phyloP scores from a whole-genome alignment of 1,140 invertebrate species.

The Drosophila melanogaster region DNA sequence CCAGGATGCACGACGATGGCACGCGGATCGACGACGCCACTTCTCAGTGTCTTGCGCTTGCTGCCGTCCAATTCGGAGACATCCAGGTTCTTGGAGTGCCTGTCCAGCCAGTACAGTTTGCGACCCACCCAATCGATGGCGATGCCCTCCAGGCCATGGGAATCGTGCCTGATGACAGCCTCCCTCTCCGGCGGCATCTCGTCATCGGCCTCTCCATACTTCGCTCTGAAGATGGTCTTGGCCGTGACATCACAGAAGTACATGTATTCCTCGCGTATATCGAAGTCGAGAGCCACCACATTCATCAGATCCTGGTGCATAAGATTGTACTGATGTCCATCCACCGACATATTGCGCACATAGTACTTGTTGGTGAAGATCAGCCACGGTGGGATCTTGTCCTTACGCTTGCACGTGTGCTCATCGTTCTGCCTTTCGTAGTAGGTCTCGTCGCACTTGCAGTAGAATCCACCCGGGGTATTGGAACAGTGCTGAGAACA shows the following conservation, averaged over 20 bases:
- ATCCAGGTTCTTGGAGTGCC: constrained; percentile 96
- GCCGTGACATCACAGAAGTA: constrained; percentile 98
- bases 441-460: constrained; percentile 97
- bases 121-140: constrained; percentile 98
- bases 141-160: constrained; percentile 97
- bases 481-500: constrained; percentile 98
- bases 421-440: constrained; percentile 95
- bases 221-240: constrained; percentile 94
- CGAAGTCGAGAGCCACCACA: constrained; percentile 98
- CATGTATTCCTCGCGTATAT: constrained; percentile 92
- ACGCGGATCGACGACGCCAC: constrained; percentile 95
- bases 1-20: constrained; percentile 98
- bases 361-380: constrained; percentile 99
- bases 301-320: constrained; percentile 98
- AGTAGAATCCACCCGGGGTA: constrained; percentile 97
- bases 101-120: constrained; percentile 99
- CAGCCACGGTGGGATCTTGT: constrained; percentile 93
- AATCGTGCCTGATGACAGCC: constrained; percentile 95
- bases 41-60: constrained; percentile 93
- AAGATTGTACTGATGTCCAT: constrained; percentile 93
- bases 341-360: constrained; percentile 96
- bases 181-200: constrained; percentile 87
- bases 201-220: constrained; percentile 85
- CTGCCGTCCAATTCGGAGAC: constrained; percentile 97
- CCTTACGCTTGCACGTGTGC: constrained; percentile 95